Percentiles rank a stretch among this genome's conserved stretches.
Evolutionary conservation across 92 coral and sea anemone genomes (phyloP).

Genomic region (Virgularia gustaviana): DNA sequence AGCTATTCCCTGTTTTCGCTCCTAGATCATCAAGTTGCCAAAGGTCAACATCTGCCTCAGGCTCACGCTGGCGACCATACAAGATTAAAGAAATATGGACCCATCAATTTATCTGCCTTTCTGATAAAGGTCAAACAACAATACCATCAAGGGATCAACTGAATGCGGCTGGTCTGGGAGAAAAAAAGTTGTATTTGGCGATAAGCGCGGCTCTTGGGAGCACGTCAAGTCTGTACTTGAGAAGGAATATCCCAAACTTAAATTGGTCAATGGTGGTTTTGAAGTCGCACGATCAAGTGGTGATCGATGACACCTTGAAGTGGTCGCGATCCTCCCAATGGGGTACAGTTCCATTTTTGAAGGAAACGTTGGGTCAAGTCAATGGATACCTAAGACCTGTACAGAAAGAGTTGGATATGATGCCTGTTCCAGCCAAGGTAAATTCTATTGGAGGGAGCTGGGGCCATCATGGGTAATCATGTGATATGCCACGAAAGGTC

Average conservation of each 20-base stretch:
- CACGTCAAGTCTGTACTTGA: slow-evolving; percentile 33
- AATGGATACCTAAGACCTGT: slow-evolving; percentile 43
- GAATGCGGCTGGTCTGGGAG: slow-evolving; percentile 51
- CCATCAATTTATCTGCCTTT: slow-evolving; percentile 42
- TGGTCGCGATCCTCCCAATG: slow-evolving; percentile 32
- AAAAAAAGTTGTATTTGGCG: slow-evolving; percentile 43
- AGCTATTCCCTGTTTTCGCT: too few species aligned
- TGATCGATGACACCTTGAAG: slow-evolving; percentile 6
- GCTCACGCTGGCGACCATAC: slow-evolving; percentile 7
- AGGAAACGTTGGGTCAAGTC: slow-evolving; percentile 49
- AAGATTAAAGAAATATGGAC: slow-evolving; percentile 52
- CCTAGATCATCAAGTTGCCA: background rate
- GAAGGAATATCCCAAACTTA: slow-evolving; percentile 37
- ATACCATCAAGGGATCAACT: slow-evolving; percentile 40
- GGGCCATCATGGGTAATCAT: background rate
- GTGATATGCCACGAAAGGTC: background rate
- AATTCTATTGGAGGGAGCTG: background rate
- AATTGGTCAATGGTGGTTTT: slow-evolving; percentile 26
- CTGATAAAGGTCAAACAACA: slow-evolving; percentile 24
- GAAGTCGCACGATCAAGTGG: slow-evolving; percentile 38
- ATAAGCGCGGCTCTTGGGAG: slow-evolving; percentile 36
- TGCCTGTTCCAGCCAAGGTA: slow-evolving; percentile 3
- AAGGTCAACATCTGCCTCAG: background rate
- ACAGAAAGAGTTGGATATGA: slow-evolving; percentile 26
- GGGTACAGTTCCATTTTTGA: slow-evolving; percentile 44